Base-by-base conservation (phyloP, 2,113 vertebrate genomes). In the Ploceus nigricollis region DNA sequence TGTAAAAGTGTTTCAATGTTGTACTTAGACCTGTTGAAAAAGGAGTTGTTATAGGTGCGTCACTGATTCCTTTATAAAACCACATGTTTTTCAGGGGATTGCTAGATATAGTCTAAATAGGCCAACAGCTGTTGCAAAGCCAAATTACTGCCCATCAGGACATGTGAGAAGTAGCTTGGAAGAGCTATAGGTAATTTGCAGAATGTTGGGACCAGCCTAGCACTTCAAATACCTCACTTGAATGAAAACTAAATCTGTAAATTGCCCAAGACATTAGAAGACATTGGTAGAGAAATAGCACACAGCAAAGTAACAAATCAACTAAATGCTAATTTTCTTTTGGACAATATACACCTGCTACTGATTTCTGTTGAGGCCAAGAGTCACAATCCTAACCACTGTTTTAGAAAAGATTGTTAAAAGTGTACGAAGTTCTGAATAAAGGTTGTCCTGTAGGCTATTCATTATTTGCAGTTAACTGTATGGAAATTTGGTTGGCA, bases 221-320 rank as follows among this genome's bases (percentile, higher is more conserved):
- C 45, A 16, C 19, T 87, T 93, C 57, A 90, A 82, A 65, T 63
- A 53, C 33, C 48, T 83, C 33, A 58, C 20, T 86, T 92, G 91
- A 30, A 44, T 91, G 73, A 83, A 93, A 77, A 91, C 58, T 53
- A 61, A 93, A 88, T 93, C 82, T 78, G 60, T 95, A 94, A 94
- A 93, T 85, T 94, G 15, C 63, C 58, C 78, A 57, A 89, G 48
- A 51, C 3, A 24, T 63, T 44, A 68, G 8, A 75, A 66, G 30
- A 35, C 5, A 7, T 19, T 60, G 22, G 22, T 45, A 35, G 33
- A 87, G 54, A 89, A 82, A 15, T 28, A 82, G 23, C 42, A 42
- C 16, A 5, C 9, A 47, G 10, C 5, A 47, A 53, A 78, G 9
- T 45, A 65, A 72, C 10, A 65, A 45, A 45, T 37, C 13, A 57